phyloP scores from a whole-genome alignment of 37 sponge, comb jelly and placozoan species.

The Spongia lamella region DNA sequence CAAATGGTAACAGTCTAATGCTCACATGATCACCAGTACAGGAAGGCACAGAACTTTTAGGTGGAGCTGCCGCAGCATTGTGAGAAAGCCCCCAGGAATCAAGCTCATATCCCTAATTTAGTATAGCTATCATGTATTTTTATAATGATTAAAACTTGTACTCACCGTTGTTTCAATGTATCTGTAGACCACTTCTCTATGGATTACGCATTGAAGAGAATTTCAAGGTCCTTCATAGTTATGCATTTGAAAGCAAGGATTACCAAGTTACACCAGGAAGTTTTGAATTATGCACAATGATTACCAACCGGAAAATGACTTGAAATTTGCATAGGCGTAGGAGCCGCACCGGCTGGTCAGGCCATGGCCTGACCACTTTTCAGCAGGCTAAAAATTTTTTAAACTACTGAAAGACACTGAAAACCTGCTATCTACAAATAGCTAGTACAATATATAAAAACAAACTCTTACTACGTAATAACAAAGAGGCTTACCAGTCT shows the following conservation, averaged over 20 bases:
- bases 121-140: too few relatives aligned
- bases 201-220: slow-evolving; percentile 57
- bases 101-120: slow-evolving; percentile 54
- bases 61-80: slow-evolving; percentile 73
- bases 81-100: slow-evolving; percentile 52
- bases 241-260: slow-evolving; percentile 66
- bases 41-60: slow-evolving; percentile 35
- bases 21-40: slow-evolving; percentile 5
- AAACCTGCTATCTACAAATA: too few relatives aligned
- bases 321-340: too few relatives aligned
- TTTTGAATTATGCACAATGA: slow-evolving; percentile 36
- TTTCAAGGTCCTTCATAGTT: slow-evolving; percentile 45
- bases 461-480: too few relatives aligned
- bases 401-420: too few relatives aligned
- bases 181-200: slow-evolving; percentile 75
- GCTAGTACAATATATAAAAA: too few relatives aligned
- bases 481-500: too few relatives aligned
- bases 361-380: too few relatives aligned
- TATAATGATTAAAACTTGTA: too few relatives aligned
- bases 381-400: too few relatives aligned
- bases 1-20: slow-evolving; percentile 67
- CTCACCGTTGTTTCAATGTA: too few relatives aligned
- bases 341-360: too few relatives aligned
- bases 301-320: slow-evolving; percentile 15
- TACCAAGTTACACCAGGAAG: slow-evolving; percentile 49